Percentiles rank a stretch among this genome's conserved stretches.
Evolutionary conservation across 2,888 invertebrate genomes (phyloP).

Genomic region (Peribatodes rhomboidaria): DNA sequence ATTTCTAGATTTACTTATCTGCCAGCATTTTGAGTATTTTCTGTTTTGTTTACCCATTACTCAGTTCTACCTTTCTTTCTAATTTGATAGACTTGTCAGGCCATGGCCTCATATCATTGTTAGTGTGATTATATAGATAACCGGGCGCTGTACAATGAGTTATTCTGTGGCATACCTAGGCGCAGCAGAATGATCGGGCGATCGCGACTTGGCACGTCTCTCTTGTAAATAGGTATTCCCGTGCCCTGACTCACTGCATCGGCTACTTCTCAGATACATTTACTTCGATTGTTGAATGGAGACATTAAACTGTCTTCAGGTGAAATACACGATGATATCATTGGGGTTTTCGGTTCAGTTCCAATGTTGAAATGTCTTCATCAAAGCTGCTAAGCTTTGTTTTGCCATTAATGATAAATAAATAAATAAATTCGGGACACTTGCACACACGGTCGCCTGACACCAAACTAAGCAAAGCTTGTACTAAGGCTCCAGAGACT

Average conservation of each 20-base stretch:
- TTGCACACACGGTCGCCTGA: no score
- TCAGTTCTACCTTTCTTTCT: no score
- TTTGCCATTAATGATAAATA: no score
- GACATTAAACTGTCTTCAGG: conserved; percentile 15
- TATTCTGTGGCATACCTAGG: not conserved
- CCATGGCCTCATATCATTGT: not conserved
- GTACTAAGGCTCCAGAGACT: no score
- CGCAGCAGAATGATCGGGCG: not conserved
- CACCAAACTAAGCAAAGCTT: no score
- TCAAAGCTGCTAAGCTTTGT: not conserved
- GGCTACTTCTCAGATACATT: conserved; percentile 17
- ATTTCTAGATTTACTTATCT: no score
- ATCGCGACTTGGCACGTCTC: conserved; percentile 50
- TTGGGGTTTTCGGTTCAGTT: not conserved
- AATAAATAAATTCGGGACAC: no score
- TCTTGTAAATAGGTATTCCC: conserved; percentile 14
- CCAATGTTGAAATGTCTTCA: conserved; percentile 7
- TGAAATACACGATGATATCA: conserved; percentile 1
- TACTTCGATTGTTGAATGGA: conserved; percentile 26
- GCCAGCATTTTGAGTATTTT: no score
- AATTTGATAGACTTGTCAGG: no score
- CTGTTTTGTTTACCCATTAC: no score
- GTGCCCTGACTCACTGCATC: conserved; percentile 18
- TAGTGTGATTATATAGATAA: not conserved
- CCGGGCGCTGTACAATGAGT: not conserved